These are phyloP conservation scores for Scolopax mira DNA, from an alignment of 2,113 vertebrate genomes.

Conservation along the genomic window DNA sequence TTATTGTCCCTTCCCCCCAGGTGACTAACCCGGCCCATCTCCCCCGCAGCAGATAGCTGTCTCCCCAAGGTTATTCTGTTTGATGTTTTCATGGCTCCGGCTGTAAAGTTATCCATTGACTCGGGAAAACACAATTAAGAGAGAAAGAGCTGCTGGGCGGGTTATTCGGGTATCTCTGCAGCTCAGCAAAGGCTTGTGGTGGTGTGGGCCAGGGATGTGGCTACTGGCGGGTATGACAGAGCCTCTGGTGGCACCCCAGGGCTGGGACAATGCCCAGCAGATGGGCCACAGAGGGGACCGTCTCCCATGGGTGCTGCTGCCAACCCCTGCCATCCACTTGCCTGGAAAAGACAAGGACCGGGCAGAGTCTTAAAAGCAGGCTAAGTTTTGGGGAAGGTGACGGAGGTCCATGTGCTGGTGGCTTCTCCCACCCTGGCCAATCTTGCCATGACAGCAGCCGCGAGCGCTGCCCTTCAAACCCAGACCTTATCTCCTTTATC, in stretches of 20 bases:
- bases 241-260: background rate
- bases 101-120: conserved; percentile 59
- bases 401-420: rapidly evolving
- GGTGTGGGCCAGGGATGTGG: background rate
- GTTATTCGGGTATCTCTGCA: background rate
- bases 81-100: background rate
- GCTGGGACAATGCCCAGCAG: background rate
- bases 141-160: background rate
- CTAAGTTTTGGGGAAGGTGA: background rate
- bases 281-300: background rate
- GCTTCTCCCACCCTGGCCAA: background rate
- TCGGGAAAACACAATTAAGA: background rate
- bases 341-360: background rate
- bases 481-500: background rate
- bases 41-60: background rate
- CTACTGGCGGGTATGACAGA: rapidly evolving
- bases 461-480: conserved; percentile 16
- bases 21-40: background rate
- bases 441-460: background rate
- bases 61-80: background rate
- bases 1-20: background rate
- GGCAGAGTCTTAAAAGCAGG: background rate
- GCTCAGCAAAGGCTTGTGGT: background rate
- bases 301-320: background rate
- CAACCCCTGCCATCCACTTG: rapidly evolving